Base-by-base conservation (phyloP, 2,888 invertebrate species). In the Heliconius sara region DNA sequence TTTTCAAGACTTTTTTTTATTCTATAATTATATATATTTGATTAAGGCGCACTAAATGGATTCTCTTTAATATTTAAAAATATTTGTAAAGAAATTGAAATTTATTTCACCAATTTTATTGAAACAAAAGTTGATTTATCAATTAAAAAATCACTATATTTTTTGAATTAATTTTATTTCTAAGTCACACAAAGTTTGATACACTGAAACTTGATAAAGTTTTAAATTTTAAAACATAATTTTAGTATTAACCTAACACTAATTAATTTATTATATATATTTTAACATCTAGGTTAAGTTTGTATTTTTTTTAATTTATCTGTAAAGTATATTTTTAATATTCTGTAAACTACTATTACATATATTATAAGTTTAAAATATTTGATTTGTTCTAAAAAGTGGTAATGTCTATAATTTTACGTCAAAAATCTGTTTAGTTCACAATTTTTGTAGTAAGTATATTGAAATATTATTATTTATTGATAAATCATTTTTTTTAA, bases 141-240 rank as follows among this genome's bases (percentile, higher is more conserved):
- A 80, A 82, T 79, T 78, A 91, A n/a, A 91, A 90, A 89, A 84
- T 86, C 87, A 73, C 57, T 81, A 63, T 79, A 68, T 82, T 83
- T 79, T 85, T 84, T 80, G 85, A 85, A 87, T 87, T 89, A 85
- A 89, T 88, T 91, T 93, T 91, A 90, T 89, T 91, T 87, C 72
- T 82, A 82, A 91, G 89, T 91, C 93, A 93, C 93, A 93, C 92
- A 92, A 88, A 87, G 88, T 89, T 88, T 85, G 85, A 73, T 86
- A 87, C 91, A 92, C 92, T 91, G 84, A 89, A 89, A 30, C 60
- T 71, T 66, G 47, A 47, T 67, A 57, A 57, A 73, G 30, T 76
- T 76, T 79, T 27, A 66, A 79, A 27, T 67, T 79, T 67, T 25
- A 67, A 47, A 39, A 82, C 82, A 80, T 78, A 79, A 79, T 78